Conservation (phyloP, 2,113 vertebrate genomes). For the Podarcis cretensis region DNA sequence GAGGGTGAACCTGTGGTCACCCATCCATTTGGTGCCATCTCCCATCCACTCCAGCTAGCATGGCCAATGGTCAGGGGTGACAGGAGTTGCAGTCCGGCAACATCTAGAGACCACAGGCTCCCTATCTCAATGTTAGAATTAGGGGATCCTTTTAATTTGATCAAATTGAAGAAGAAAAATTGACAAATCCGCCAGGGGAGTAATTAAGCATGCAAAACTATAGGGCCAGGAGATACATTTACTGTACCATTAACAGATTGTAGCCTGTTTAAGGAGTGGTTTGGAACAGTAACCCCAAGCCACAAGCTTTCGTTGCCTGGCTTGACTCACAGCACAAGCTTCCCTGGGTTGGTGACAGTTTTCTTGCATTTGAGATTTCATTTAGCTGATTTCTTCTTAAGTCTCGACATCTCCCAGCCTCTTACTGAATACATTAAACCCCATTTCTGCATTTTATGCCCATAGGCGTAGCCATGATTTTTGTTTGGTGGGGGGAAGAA, state of each 20-base stretch:
- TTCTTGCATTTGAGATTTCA: background rate
- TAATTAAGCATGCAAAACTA: background rate
- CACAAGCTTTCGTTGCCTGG: background rate
- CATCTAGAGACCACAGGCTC: too few species aligned
- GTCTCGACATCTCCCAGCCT: conserved; percentile 21
- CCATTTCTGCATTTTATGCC: conserved; percentile 7
- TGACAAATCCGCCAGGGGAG: background rate
- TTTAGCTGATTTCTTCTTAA: background rate
- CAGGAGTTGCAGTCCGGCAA: background rate
- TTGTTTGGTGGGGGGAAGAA: too few species aligned
- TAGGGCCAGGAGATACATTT: too few species aligned
- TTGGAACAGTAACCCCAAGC: background rate
- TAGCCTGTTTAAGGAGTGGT: background rate
- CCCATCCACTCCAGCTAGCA: background rate
- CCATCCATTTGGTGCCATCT: background rate
- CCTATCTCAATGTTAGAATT: background rate
- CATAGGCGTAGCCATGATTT: too few species aligned
- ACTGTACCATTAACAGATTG: background rate
- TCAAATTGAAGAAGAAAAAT: accelerated
- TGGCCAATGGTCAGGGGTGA: background rate
- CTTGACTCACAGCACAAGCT: background rate
- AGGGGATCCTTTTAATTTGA: accelerated
- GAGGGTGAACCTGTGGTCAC: background rate
- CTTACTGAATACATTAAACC: conserved; percentile 25
- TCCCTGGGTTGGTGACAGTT: background rate